These are phyloP conservation scores for Masticophis lateralis DNA, from an alignment of 2,797 vertebrate genomes.

Conservation along the genomic window DNA sequence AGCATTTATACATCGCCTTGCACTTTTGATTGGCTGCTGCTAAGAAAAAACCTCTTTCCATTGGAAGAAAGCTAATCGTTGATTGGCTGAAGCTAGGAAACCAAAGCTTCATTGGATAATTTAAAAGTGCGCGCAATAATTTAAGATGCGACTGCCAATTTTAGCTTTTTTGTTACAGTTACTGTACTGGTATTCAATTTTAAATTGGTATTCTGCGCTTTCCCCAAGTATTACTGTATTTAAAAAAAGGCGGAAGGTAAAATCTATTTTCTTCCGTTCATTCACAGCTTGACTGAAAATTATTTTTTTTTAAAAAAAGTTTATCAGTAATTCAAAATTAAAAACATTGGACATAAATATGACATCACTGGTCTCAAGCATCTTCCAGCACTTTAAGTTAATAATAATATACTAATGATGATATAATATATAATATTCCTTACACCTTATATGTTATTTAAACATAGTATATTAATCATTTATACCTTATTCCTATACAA, in stretches of 20 bases:
- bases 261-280: neutral
- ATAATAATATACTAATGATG: too few relatives aligned
- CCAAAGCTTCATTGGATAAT: neutral
- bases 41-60: neutral
- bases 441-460: too few relatives aligned
- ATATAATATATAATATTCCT: too few relatives aligned
- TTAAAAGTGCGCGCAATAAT: neutral
- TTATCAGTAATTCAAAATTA: too few relatives aligned
- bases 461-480: too few relatives aligned
- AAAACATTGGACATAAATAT: too few relatives aligned
- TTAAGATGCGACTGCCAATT: neutral
- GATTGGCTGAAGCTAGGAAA: neutral
- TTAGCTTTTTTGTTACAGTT: neutral
- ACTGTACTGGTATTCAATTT: neutral
- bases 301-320: too few relatives aligned
- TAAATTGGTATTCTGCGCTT: neutral
- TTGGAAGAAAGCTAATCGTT: neutral
- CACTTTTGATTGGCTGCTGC: neutral
- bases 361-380: too few relatives aligned
- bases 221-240: neutral
- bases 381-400: too few relatives aligned
- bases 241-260: neutral
- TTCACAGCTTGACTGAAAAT: neutral
- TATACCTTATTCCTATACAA: too few relatives aligned
- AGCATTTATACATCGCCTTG: neutral